A percentile compares a stretch with the other conserved stretches of the same genome.
These are phyloP conservation scores for Trissoscelio sp. DNA, from an alignment of 2,888 invertebrate genomes.

Conservation along the genomic window DNA sequence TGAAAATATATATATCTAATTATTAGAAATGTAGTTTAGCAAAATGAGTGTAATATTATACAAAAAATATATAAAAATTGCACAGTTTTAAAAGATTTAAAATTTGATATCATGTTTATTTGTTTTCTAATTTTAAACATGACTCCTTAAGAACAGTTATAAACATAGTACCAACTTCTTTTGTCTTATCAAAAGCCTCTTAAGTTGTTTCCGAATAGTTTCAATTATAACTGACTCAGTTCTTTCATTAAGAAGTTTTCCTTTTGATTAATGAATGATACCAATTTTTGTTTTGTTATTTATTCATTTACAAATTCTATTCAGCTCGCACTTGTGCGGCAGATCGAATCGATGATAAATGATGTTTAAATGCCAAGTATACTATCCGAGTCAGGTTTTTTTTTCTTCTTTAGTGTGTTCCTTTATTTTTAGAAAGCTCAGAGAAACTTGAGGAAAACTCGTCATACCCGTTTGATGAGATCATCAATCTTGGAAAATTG, in stretches of 20 bases:
- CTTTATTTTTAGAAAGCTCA: conserved; percentile 68
- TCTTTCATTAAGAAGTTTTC: not conserved
- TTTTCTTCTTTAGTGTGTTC: conserved; percentile 24
- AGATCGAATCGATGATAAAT: conserved; percentile 64
- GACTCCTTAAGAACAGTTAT: no score
- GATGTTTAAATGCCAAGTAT: conserved; percentile 57
- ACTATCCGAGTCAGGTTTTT: conserved; percentile 37
- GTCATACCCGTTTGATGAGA: conserved; percentile 63
- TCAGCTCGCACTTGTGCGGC: conserved; percentile 7
- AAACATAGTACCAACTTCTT: not conserved
- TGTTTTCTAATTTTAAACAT: no score
- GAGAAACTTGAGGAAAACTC: conserved; percentile 69
- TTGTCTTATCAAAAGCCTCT: not conserved
- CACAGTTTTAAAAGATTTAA: no score
- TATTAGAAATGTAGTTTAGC: no score
- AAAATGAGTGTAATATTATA: no score
- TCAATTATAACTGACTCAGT: not conserved
- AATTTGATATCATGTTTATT: no score
- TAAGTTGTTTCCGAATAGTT: not conserved
- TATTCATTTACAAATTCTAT: conserved; percentile 17
- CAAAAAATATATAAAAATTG: no score
- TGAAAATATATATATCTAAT: no score
- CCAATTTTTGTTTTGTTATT: not conserved
- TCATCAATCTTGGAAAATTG: conserved; percentile 68
- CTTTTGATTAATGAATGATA: conserved; percentile 30